Evolutionary conservation across 1,140 invertebrate genomes (phyloP), one percentile per base, ranked within the genome.

Genomic region (Myzus persicae): DNA sequence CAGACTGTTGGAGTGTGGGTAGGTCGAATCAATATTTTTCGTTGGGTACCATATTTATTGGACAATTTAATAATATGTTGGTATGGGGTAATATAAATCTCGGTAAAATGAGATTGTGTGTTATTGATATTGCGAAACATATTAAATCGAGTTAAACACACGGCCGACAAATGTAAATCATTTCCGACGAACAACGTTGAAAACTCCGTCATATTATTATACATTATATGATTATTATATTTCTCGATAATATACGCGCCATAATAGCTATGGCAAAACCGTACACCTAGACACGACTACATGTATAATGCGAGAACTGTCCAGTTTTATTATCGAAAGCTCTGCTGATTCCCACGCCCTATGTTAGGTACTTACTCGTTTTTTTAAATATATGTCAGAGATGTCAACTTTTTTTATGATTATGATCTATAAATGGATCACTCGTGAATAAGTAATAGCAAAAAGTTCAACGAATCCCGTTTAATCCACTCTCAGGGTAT

Each of bases 131-230:
- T 82, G 76, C 14, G 31, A 76, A n/a, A 76, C 59, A n/a, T 76
- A n/a, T n/a, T n/a, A n/a, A 76, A 76, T 76, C n/a, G 59, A n/a
- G 59, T 76, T n/a, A 76, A 67, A 76, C 59, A 76, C 59, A 76
- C 59, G 31, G 31, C 7, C 59, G 14, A 76, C 59, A 76, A 76
- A 76, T 76, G 59, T 76, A 76, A 76, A 76, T 76, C 31, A 76
- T 76, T 76, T 76, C 31, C 59, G 14, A 76, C 59, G 59, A 76
- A 2, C n/a, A 76, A 76, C n/a, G 59, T 76, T 76, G 14, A 76
- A 76, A 76, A 76, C 18, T 76, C n/a, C 5, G 59, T n/a, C 59
- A 76, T 67, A 67, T n/a, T n/a, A 76, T 76, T 18, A 48, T 48
- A 48, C 46, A 51, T 51, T 51, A 67, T 67, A 31, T 31, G 11